Percentiles rank a stretch among this genome's conserved stretches.
Conservation (phyloP, 1,140 invertebrate genomes). For the Steinernema khuongi region DNA sequence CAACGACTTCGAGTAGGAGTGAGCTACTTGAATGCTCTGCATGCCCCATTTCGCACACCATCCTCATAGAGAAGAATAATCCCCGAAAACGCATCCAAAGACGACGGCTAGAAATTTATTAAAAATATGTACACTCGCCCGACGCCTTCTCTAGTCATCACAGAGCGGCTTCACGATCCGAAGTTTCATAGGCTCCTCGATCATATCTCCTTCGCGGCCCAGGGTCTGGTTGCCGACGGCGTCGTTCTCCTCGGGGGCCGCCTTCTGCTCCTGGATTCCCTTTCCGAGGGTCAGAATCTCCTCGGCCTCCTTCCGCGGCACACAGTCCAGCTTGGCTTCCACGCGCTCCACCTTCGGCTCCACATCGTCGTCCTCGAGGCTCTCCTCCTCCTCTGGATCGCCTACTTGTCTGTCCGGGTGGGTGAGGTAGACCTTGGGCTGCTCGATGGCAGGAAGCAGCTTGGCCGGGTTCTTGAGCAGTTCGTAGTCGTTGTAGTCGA, state of each 20-base stretch:
- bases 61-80: too few relatives aligned
- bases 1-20: too few relatives aligned
- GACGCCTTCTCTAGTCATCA: background rate
- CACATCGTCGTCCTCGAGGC: background rate
- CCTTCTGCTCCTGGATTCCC: background rate
- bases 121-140: background rate
- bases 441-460: background rate
- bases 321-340: background rate
- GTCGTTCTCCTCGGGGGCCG: background rate
- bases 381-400: background rate
- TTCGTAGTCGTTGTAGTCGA: slow-evolving; percentile 15
- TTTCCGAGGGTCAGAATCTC: background rate
- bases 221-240: background rate
- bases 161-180: slow-evolving; percentile 2
- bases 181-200: background rate
- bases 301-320: background rate
- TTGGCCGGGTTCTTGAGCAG: background rate
- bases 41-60: too few relatives aligned
- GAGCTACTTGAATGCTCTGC: too few relatives aligned
- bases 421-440: background rate
- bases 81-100: too few relatives aligned
- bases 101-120: background rate
- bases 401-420: background rate
- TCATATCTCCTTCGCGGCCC: background rate
- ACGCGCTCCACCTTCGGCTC: background rate